Evolutionary conservation across 92 coral and sea anemone species (phyloP).

Genomic region (Heteractis magnifica): DNA sequence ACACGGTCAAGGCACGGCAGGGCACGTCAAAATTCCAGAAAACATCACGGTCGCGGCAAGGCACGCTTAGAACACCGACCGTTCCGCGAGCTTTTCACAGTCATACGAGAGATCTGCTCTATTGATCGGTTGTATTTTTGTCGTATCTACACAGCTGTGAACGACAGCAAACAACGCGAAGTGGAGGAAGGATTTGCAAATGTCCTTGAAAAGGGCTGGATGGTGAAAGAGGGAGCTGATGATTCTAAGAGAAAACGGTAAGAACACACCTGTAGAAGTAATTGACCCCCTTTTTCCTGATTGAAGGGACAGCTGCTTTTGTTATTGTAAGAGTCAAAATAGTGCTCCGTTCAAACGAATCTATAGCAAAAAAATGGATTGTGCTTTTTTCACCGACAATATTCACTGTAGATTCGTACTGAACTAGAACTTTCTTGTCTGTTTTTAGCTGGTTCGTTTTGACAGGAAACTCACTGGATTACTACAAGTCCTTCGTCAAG

Average conservation of each 20-base stretch:
- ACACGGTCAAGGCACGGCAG: too few relatives aligned
- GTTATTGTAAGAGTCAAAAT: too few relatives aligned
- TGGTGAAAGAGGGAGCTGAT: slow-evolving; percentile 86
- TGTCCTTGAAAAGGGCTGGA: slow-evolving; percentile 92
- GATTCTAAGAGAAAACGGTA: slow-evolving; percentile 87
- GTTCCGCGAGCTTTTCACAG: too few relatives aligned
- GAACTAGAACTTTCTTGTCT: background rate
- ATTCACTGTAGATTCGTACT: too few relatives aligned
- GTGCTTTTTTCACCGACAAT: background rate
- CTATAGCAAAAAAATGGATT: too few relatives aligned
- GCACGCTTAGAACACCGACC: too few relatives aligned
- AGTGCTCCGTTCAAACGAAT: too few relatives aligned
- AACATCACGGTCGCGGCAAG: too few relatives aligned
- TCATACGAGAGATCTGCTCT: background rate
- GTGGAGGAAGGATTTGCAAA: slow-evolving; percentile 87
- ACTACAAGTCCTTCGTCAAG: slow-evolving; percentile 92
- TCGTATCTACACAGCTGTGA: slow-evolving; percentile 54
- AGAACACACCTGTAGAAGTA: background rate
- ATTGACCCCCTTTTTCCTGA: background rate
- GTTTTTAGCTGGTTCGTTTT: slow-evolving; percentile 85
- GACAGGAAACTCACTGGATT: slow-evolving; percentile 89
- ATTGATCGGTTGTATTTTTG: background rate
- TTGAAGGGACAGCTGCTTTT: too few relatives aligned
- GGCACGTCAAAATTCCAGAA: too few relatives aligned
- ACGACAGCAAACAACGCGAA: slow-evolving; percentile 82